Evolutionary conservation across 2,113 vertebrate genomes (phyloP).

Genomic region (Parotia lawesii): DNA sequence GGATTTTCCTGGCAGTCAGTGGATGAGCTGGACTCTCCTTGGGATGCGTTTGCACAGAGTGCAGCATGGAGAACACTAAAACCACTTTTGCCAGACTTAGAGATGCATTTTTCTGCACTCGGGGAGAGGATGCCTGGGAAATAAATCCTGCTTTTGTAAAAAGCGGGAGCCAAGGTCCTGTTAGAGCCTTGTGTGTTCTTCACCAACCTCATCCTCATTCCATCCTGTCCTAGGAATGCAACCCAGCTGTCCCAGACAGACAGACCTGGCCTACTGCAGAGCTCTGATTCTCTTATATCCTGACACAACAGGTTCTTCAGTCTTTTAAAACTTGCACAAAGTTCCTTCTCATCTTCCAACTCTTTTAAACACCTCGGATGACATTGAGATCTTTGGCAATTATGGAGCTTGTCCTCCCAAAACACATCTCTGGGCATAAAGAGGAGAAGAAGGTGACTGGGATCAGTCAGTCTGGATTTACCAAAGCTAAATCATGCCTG

Average conservation of each 20-base stretch:
- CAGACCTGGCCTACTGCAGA: not conserved
- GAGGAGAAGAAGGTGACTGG: not conserved
- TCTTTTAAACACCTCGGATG: not conserved
- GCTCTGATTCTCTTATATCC: not conserved
- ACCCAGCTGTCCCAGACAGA: not conserved
- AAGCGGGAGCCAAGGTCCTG: not conserved
- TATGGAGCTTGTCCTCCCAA: not conserved
- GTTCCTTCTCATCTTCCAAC: not conserved
- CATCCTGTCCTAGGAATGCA: not conserved
- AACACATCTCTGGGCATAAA: not conserved
- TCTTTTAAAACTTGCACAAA: not conserved
- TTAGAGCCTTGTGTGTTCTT: not conserved
- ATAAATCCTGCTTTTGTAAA: not conserved
- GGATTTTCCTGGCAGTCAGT: not conserved
- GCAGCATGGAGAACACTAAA: fast-evolving
- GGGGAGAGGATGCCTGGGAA: not conserved
- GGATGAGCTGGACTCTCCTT: not conserved
- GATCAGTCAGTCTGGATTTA: not conserved
- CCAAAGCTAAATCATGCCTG: conserved; percentile 3
- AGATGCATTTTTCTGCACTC: not conserved
- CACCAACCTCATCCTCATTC: not conserved
- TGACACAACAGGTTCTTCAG: not conserved
- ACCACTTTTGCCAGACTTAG: not conserved
- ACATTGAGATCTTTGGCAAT: not conserved
- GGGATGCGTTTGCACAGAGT: not conserved